Base-by-base conservation (phyloP, 2,797 vertebrate species). In the Otolemur crassicaudatus region DNA sequence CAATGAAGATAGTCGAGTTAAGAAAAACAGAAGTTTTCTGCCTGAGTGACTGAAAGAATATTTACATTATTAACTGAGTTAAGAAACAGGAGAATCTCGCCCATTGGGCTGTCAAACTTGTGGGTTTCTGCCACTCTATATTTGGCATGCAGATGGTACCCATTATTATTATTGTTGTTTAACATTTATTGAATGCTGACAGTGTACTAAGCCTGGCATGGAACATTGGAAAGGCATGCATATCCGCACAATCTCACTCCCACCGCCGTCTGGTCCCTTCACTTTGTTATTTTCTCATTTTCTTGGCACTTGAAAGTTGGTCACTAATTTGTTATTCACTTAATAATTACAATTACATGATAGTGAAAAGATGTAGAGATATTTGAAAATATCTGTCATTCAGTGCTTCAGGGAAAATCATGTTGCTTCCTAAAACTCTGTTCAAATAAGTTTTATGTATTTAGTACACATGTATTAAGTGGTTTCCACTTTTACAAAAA, bases 141-240 rank as follows among this genome's bases (percentile, higher is more conserved):
- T 95, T 95, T 95, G 94, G 88, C 53, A 70, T 72, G 14, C 96
- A 97, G 94, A 96, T 95, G 94, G 84, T 60, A 40, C 13, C 77
- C n/a, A n/a, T 95, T 93, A 83, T 93, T 97, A 76, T 77, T 81
- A 46, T 91, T 96, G 60, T 93, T 97, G 93, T 80, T 97, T 95
- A 93, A 97, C 91, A 86, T 95, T 96, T 97, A 83, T 27, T n/a
- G 88, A 85, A 43, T 88, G 22, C 75, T 67, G 46, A 80, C 90
- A 92, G 89, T 23, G 58, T 87, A 79, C 43, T 94, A 53, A 92
- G 72, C 73, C 61, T 90, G 67, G 53, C 49, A 37, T 58, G 83
- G 87, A 88, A 91, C 17, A 83, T 17, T 87, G 76, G 81, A 82
- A 91, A 94, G 49, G 40, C 75, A 34, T 5, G 14, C 34, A 5